These are phyloP conservation scores for Fopius arisanus DNA, from an alignment of 1,140 invertebrate genomes.

Conservation along the genomic window DNA sequence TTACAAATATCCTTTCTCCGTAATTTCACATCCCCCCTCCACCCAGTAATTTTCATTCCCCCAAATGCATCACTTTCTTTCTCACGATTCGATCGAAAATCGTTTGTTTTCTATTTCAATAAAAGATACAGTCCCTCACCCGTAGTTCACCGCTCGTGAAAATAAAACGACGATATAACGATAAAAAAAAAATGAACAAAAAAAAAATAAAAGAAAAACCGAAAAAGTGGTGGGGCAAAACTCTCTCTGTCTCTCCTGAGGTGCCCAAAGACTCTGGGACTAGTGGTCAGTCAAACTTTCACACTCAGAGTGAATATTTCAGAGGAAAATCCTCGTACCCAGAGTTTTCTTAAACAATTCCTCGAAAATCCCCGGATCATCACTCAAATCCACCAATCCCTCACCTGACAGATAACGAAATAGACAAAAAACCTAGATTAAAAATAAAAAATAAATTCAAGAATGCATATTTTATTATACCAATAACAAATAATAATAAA, in stretches of 20 bases:
- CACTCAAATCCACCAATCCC: no score
- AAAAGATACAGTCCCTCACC: no score
- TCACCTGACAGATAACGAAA: not conserved
- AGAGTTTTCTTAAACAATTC: constrained; percentile 14
- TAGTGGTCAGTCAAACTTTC: constrained; percentile 58
- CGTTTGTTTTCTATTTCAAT: not conserved
- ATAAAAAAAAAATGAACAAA: not conserved
- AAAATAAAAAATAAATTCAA: not conserved
- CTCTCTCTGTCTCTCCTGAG: constrained; percentile 48
- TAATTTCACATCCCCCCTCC: constrained; percentile 20
- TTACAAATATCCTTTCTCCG: constrained; percentile 23
- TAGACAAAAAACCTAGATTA: not conserved
- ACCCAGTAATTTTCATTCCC: not conserved
- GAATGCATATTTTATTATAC: constrained; percentile 2
- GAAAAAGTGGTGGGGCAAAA: constrained; percentile 45
- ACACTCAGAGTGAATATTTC: constrained; percentile 51
- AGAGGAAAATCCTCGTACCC: constrained; percentile 17
- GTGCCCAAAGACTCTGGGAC: constrained; percentile 15
- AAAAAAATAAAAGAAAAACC: constrained; percentile 25
- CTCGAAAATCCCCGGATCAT: not conserved
- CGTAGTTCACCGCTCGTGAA: no score
- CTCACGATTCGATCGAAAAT: not conserved
- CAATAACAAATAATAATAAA: no score
- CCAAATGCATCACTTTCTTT: constrained; percentile 1
- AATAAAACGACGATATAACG: no score